phyloP scores from a whole-genome alignment of 2,888 invertebrate genomes.

The Chydorus sphaericus region DNA sequence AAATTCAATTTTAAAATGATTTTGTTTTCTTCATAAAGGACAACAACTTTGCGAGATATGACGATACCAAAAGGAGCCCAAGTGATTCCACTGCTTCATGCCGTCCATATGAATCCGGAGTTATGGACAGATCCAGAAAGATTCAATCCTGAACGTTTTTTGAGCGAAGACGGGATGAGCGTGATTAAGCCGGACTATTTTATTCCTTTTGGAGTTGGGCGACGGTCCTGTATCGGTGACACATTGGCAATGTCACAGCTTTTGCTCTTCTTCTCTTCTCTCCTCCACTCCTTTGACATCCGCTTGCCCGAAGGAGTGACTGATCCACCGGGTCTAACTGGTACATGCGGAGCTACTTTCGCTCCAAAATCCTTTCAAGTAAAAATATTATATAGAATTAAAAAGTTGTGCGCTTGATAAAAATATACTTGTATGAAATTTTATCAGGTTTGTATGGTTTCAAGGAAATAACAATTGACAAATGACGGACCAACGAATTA shows the following conservation, averaged over 20 bases:
- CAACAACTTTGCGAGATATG: slow-evolving; percentile 64
- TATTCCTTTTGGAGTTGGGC: slow-evolving; percentile 75
- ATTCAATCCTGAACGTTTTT: slow-evolving; percentile 68
- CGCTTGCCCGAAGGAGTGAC: neutral
- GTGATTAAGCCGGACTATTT: slow-evolving; percentile 72
- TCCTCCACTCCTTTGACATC: slow-evolving; percentile 43
- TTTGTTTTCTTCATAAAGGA: too few species aligned
- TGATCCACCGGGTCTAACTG: too few species aligned
- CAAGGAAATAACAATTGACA: too few species aligned
- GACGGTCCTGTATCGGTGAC: slow-evolving; percentile 79
- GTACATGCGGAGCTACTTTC: too few species aligned
- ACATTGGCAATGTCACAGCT: slow-evolving; percentile 76
- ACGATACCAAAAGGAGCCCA: slow-evolving; percentile 77
- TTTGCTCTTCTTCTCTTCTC: slow-evolving; percentile 69
- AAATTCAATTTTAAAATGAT: too few species aligned
- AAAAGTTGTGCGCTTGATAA: too few species aligned
- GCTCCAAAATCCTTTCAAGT: too few species aligned
- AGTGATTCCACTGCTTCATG: slow-evolving; percentile 71
- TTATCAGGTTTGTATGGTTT: too few species aligned
- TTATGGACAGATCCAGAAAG: slow-evolving; percentile 73
- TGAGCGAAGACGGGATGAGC: slow-evolving; percentile 63
- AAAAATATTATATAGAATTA: too few species aligned
- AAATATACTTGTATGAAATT: too few species aligned
- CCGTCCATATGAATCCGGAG: slow-evolving; percentile 78
- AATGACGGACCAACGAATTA: too few species aligned